Conservation (phyloP, 1,140 invertebrate genomes). For the Piezodorus guildinii region DNA sequence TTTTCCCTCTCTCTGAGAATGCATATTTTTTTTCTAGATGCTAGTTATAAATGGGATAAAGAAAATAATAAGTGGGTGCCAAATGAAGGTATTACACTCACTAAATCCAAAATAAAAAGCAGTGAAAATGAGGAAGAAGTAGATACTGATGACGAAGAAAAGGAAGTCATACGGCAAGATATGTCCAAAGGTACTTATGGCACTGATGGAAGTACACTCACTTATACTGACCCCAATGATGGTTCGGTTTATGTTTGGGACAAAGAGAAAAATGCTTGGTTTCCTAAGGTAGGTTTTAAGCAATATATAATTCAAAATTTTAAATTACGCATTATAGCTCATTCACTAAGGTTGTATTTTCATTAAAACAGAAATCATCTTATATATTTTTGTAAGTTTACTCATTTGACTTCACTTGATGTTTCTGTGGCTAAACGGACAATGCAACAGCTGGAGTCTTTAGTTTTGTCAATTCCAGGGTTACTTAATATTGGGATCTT, state of each 20-base stretch:
- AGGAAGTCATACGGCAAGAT: slow-evolving; percentile 33
- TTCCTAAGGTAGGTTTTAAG: slow-evolving; percentile 63
- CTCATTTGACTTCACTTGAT: too few species aligned
- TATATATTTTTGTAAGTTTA: too few species aligned
- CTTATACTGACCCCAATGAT: slow-evolving; percentile 72
- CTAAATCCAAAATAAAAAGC: slow-evolving; percentile 24
- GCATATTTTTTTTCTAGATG: slow-evolving; percentile 28
- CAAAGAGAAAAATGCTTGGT: slow-evolving; percentile 79
- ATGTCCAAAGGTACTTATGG: slow-evolving; percentile 43
- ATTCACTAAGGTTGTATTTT: too few species aligned
- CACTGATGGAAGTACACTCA: slow-evolving; percentile 64
- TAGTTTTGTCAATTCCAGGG: too few species aligned
- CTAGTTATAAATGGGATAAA: slow-evolving; percentile 32
- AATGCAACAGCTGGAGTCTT: too few species aligned
- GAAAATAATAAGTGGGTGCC: slow-evolving; percentile 46
- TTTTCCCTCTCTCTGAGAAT: too few species aligned
- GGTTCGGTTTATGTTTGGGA: slow-evolving; percentile 88
- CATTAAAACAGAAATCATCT: too few species aligned
- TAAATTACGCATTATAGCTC: too few species aligned
- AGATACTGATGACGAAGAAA: slow-evolving; percentile 30
- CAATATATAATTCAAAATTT: too few species aligned
- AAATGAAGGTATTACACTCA: slow-evolving; percentile 34
- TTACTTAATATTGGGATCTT: too few species aligned
- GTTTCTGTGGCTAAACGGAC: too few species aligned
- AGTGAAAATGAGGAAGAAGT: slow-evolving; percentile 34